Evolutionary conservation across 2,797 vertebrate genomes (phyloP), one percentile per base, ranked within the genome.

Genomic region (Sebastes steindachneri): DNA sequence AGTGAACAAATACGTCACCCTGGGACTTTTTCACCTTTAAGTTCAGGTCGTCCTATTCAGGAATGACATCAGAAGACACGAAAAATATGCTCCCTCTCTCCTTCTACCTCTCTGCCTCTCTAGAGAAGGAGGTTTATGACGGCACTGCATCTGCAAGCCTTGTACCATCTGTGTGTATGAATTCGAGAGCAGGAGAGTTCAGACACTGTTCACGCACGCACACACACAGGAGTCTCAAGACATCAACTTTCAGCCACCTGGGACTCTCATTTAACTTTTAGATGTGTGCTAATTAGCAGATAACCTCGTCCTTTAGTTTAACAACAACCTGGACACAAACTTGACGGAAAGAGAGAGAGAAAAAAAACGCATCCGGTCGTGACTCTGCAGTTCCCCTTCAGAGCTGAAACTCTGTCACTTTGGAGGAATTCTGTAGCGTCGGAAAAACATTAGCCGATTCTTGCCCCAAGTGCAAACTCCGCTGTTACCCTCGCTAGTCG

Each of bases 191-290:
- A 86, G 84, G 29, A 53, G 75, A 85, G 91, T 93, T 91, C 84
- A 91, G 74, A 87, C 81, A 59, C 75, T 62, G 51, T 71, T 72
- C 72, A 62, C 59, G 21, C 65, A 62, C 78, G 71, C 74, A 70
- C 77, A 69, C 71, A 62, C 60, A 62, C 25, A 51, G 7, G 7
- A 51, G 45, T 51, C 69, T 73, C 53, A 55, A 33, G 28, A 76
- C 81, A 65, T 80, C 77, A 77, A 84, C 83, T 82, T 59, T 80
- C 68, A 82, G 88, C 87, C 93, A 94, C 92, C 93, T 95, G 93
- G 88, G 92, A 92, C 73, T 84, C 92, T 94, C 87, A 95, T 95
- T 95, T 95, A 82, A 94, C 93, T 95, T 95, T 93, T 65, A 94
- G 86, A 95, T 95, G 64, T 90, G 89, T 92, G 90, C 89, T 95